Evolutionary conservation across 2,888 invertebrate species (phyloP), one percentile per base, ranked within the genome.

Genomic region (Torymus texanus): DNA sequence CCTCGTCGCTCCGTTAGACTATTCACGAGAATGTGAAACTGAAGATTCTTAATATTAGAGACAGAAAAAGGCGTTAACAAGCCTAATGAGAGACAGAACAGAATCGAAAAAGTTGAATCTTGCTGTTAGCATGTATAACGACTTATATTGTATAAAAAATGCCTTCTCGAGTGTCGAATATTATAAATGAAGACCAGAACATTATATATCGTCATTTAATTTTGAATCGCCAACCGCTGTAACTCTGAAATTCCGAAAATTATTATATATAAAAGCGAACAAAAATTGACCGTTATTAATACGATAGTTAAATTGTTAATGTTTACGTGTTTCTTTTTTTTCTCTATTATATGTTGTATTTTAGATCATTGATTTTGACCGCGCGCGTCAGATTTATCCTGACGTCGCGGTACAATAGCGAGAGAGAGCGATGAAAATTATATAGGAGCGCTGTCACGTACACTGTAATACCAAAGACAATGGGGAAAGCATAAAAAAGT

Each of bases 121-220:
- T 78, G 24, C 76, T 63, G 24, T 75, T 79, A 76, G 62, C 74
- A 73, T 74, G 77, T 79, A 79, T 78, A 77, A 75, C 77, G 78
- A 79, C 75, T 77, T 76, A 79, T 80, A 79, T 58, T 79, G 74
- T 76, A 76, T 82, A 82, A 82, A 80, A 82, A 82, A 80, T 80
- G 82, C 82, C 82, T 82, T 82, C 80, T 82, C 76, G 73, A 82
- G 65, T 80, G 74, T 82, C 78, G 81, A 82, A 82, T 82, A 82
- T 78, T 78, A 75, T 75, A 74, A 41, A 41, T 56, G 65, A 78
- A 72, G 78, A 82, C 77, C 77, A 82, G 66, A 78, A 74, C 13
- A 56, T 21, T 59, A 59, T 80, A 74, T 75, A 82, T 72, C 51
- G 62, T 74, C 78, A 77, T 81, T 81, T 79, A 63, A 59, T 73